phyloP scores from a whole-genome alignment of 2,888 invertebrate species.

The Neocrepidodera transversa region DNA sequence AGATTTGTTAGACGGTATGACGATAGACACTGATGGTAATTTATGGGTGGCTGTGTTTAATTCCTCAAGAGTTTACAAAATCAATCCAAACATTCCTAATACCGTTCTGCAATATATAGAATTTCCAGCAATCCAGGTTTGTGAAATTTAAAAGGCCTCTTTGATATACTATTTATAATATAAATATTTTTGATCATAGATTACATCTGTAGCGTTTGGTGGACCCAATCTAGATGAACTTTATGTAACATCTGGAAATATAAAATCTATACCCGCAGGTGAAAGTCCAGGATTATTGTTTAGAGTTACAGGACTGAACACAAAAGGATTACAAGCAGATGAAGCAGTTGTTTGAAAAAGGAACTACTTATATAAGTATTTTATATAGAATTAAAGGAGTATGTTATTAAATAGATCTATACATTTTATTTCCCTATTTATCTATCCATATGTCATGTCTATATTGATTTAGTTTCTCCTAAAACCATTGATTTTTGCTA shows the following conservation, averaged over 20 bases:
- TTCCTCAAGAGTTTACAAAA: slow-evolving; percentile 67
- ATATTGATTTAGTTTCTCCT: too few relatives aligned
- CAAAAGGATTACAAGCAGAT: slow-evolving; percentile 46
- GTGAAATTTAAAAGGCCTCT: too few relatives aligned
- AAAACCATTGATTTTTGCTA: too few relatives aligned
- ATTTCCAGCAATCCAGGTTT: slow-evolving; percentile 71
- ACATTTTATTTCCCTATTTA: too few relatives aligned
- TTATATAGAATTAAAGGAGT: too few relatives aligned
- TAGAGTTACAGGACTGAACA: slow-evolving; percentile 53
- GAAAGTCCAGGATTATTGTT: slow-evolving; percentile 54
- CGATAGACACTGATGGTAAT: slow-evolving; percentile 78
- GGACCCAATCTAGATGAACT: slow-evolving; percentile 43
- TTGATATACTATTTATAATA: too few relatives aligned
- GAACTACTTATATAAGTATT: too few relatives aligned
- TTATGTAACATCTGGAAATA: slow-evolving; percentile 41
- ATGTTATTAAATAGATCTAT: too few relatives aligned
- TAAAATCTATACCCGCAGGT: slow-evolving; percentile 25
- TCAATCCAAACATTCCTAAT: slow-evolving; percentile 64
- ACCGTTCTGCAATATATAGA: slow-evolving; percentile 67
- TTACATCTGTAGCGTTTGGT: slow-evolving; percentile 45
- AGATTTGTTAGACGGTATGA: slow-evolving; percentile 73
- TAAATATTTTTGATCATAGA: background rate
- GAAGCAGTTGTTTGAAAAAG: slow-evolving; percentile 19
- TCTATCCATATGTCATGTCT: too few relatives aligned
- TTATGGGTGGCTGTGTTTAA: slow-evolving; percentile 80